These are phyloP conservation scores for Polylopha cassiicola DNA, from an alignment of 2,888 invertebrate genomes.

Conservation along the genomic window DNA sequence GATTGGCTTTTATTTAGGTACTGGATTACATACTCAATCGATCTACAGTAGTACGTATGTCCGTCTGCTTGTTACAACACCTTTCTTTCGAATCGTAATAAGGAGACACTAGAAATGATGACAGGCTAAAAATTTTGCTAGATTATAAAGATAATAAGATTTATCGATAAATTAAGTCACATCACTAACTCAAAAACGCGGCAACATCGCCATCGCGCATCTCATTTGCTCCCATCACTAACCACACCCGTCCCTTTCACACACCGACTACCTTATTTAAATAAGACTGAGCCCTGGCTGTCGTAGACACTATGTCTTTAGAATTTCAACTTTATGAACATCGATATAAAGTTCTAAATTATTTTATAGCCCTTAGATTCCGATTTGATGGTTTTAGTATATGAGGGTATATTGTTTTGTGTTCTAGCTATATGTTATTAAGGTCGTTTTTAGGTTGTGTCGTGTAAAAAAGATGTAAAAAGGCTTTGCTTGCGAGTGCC, in stretches of 20 bases:
- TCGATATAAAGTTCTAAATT: too few relatives aligned
- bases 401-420: too few relatives aligned
- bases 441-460: slow-evolving; percentile 32
- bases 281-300: slow-evolving; percentile 64
- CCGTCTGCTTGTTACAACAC: too few relatives aligned
- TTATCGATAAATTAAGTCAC: slow-evolving; percentile 36
- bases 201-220: slow-evolving; percentile 56
- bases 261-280: slow-evolving; percentile 74
- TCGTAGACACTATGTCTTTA: slow-evolving; percentile 29
- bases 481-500: slow-evolving; percentile 52
- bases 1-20: too few relatives aligned
- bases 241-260: slow-evolving; percentile 46
- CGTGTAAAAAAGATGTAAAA: slow-evolving; percentile 51
- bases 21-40: too few relatives aligned
- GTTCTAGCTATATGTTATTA: too few relatives aligned
- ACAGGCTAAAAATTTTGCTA: slow-evolving; percentile 8
- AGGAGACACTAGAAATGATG: too few relatives aligned
- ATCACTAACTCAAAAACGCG: slow-evolving; percentile 59
- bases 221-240: slow-evolving; percentile 54
- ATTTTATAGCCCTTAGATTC: too few relatives aligned
- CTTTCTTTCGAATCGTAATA: too few relatives aligned
- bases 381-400: too few relatives aligned
- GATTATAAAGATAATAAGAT: slow-evolving; percentile 8
- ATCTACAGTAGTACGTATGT: too few relatives aligned
- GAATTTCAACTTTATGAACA: slow-evolving; percentile 41